Evolutionary conservation across 35 echinoderm and acorn worm genomes (phyloP).

Genomic region (Heliocidaris erythrogramma): DNA sequence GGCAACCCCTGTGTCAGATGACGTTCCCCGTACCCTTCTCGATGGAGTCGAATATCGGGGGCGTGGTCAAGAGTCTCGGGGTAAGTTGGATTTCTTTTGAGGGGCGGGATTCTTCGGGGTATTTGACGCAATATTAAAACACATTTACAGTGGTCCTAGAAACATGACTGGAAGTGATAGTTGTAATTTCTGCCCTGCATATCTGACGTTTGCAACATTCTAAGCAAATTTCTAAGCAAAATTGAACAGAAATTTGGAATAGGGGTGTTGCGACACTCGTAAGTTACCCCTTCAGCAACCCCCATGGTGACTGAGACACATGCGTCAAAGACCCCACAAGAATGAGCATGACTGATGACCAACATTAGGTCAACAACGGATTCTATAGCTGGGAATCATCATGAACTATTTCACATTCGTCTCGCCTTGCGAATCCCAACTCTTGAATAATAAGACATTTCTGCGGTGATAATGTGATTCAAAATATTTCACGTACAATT

Average conservation of each 20-base stretch:
- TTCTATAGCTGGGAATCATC: neutral
- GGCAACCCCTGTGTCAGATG: too few relatives aligned
- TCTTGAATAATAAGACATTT: neutral
- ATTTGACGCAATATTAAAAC: too few relatives aligned
- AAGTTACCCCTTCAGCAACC: too few relatives aligned
- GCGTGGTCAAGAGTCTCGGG: neutral
- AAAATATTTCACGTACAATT: neutral
- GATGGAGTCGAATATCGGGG: neutral
- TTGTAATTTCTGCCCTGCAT: too few relatives aligned
- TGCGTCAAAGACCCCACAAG: neutral
- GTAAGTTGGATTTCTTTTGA: neutral
- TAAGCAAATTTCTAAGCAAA: too few relatives aligned
- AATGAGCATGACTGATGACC: neutral
- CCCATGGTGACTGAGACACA: neutral
- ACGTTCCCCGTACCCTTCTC: too few relatives aligned
- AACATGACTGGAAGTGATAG: too few relatives aligned
- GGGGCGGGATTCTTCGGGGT: too few relatives aligned
- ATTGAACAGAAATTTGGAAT: too few relatives aligned
- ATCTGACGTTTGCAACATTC: too few relatives aligned
- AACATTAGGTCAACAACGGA: neutral
- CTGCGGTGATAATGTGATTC: neutral
- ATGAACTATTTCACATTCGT: slow-evolving; percentile 6
- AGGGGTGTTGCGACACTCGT: too few relatives aligned
- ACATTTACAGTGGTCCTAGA: too few relatives aligned
- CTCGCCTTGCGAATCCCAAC: neutral